phyloP scores from a whole-genome alignment of 2,113 vertebrate genomes.

The Tetrao urogallus region DNA sequence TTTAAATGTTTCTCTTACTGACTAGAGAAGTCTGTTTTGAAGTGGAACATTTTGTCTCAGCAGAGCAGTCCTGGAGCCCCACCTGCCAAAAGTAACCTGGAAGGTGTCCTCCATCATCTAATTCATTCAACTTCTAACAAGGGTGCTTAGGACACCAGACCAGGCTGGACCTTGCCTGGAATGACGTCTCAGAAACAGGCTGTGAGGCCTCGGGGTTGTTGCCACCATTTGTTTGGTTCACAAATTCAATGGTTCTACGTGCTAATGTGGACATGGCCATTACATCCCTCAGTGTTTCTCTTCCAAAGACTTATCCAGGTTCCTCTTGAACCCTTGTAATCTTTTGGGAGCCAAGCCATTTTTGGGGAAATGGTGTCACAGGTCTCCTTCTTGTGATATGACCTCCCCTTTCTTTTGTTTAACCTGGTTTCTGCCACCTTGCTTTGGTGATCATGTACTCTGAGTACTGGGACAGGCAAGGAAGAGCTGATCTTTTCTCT shows the following conservation, averaged over 20 bases:
- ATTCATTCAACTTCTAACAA: neutral
- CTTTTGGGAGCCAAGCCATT: neutral
- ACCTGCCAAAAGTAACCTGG: neutral
- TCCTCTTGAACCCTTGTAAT: neutral
- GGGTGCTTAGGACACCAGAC: neutral
- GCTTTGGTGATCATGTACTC: neutral
- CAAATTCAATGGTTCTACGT: neutral
- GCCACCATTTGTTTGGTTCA: neutral
- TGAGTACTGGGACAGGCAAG: neutral
- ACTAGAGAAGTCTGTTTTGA: neutral
- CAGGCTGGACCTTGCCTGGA: neutral
- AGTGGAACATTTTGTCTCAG: neutral
- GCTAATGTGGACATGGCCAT: neutral
- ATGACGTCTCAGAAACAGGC: neutral
- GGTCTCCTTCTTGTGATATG: neutral
- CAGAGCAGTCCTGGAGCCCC: neutral
- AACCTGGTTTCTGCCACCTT: neutral
- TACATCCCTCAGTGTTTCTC: neutral
- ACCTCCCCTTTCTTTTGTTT: neutral
- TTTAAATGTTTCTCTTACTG: neutral
- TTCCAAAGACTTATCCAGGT: neutral
- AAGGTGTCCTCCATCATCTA: neutral
- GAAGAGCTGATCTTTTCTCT: neutral
- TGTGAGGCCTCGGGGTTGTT: fast-evolving
- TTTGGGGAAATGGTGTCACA: neutral